phyloP scores from a whole-genome alignment of 64 coral and sea anemone species.

The Montipora sp. region DNA sequence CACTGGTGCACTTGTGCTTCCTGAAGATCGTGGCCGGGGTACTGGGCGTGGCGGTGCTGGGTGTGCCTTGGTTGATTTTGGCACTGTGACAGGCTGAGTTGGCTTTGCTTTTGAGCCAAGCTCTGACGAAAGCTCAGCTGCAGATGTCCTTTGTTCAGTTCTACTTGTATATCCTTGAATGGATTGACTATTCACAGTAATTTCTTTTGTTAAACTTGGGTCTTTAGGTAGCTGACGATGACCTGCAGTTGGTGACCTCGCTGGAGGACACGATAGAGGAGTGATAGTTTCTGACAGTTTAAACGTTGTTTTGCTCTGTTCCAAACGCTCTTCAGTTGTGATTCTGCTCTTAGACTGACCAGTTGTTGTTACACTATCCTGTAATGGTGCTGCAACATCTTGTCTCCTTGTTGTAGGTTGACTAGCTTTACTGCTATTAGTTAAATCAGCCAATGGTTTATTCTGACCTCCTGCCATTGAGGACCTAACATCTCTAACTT shows the following conservation, averaged over 20 bases:
- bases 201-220: slow-evolving; percentile 10
- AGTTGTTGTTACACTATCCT: background rate
- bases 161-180: background rate
- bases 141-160: slow-evolving; percentile 9
- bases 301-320: background rate
- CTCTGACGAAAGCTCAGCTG: background rate
- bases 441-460: background rate
- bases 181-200: background rate
- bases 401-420: background rate
- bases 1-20: slow-evolving; percentile 29
- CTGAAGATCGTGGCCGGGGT: slow-evolving; percentile 55
- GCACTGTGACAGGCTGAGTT: background rate
- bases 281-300: background rate
- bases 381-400: background rate
- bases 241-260: background rate
- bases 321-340: background rate
- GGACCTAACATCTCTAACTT: background rate
- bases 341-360: background rate
- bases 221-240: slow-evolving; percentile 18
- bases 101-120: background rate
- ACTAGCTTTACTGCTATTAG: background rate
- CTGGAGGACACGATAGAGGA: background rate
- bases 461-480: background rate
- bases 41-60: slow-evolving; percentile 25
- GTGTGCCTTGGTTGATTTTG: slow-evolving; percentile 52